Percentiles rank a stretch among this genome's conserved stretches.
Conservation (phyloP, 2,797 vertebrate genomes). For the Sebastiscus tertius region DNA sequence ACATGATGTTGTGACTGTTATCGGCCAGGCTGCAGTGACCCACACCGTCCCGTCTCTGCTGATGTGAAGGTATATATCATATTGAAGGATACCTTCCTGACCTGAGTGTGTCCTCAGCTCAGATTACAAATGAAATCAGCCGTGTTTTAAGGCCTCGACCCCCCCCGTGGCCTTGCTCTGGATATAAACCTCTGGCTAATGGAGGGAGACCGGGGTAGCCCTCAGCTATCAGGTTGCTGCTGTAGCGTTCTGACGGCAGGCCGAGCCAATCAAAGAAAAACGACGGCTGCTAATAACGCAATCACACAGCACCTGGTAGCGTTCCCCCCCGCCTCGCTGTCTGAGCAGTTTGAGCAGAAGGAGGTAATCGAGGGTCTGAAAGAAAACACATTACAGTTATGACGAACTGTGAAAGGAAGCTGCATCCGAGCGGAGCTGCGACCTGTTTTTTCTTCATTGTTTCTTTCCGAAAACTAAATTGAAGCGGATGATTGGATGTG, state of each 20-base stretch:
- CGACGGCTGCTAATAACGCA: background rate
- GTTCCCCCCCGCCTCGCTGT: background rate
- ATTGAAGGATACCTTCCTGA: background rate
- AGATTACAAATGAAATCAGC: conserved; percentile 49
- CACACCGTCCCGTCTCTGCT: background rate
- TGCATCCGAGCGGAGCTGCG: background rate
- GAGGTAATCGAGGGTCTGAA: background rate
- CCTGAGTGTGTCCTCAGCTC: conserved; percentile 15
- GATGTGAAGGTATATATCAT: background rate
- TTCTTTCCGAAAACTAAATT: background rate
- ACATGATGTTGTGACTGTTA: background rate
- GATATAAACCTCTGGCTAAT: conserved; percentile 29
- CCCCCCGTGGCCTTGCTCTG: conserved; percentile 1
- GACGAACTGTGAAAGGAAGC: background rate
- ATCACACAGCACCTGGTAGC: background rate
- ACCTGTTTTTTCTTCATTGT: background rate
- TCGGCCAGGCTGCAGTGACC: background rate
- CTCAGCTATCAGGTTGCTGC: background rate
- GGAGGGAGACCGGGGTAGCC: background rate
- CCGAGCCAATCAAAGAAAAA: background rate
- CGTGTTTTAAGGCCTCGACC: conserved; percentile 14
- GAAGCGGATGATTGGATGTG: background rate
- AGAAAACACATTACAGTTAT: background rate
- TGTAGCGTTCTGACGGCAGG: background rate
- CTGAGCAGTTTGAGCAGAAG: background rate